Percentiles rank a stretch among this genome's conserved stretches.
Conservation (phyloP, 1,140 invertebrate genomes). For the Babylonia areolata region DNA sequence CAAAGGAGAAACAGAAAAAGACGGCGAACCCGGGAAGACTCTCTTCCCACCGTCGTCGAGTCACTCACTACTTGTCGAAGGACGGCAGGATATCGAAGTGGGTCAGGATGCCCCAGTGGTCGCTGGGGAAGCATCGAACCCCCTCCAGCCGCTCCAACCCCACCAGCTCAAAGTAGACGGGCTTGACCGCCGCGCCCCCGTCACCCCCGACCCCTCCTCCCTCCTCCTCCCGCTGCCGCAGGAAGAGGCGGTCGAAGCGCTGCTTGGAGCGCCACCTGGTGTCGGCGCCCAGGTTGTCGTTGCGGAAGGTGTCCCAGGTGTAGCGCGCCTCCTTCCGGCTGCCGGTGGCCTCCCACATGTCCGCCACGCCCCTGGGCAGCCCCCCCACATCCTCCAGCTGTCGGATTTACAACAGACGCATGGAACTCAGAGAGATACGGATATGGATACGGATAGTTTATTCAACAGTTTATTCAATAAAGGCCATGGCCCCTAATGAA, state of each 20-base stretch:
- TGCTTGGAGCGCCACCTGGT: constrained; percentile 75
- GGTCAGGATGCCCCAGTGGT: constrained; percentile 81
- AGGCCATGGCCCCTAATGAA: no score
- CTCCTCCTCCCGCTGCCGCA: constrained; percentile 56
- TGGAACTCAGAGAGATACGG: no score
- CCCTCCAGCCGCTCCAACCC: constrained; percentile 78
- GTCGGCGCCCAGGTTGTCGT: constrained; percentile 77
- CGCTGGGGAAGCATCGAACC: constrained; percentile 80
- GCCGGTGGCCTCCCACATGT: constrained; percentile 80
- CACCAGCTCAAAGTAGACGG: constrained; percentile 79
- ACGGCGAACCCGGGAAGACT: no score
- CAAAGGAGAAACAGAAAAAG: no score
- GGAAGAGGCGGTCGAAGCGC: constrained; percentile 81
- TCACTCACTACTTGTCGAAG: background rate
- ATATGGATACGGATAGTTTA: no score
- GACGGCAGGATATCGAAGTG: constrained; percentile 71
- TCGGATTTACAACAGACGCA: background rate
- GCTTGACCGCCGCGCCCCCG: constrained; percentile 66
- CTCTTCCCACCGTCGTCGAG: no score
- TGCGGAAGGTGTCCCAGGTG: constrained; percentile 80
- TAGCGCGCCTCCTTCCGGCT: constrained; percentile 77
- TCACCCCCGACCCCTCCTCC: no score
- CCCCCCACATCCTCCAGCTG: constrained; percentile 75
- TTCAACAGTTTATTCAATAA: no score
- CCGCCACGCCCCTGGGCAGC: constrained; percentile 76